Base-by-base conservation (phyloP, 2,797 vertebrate genomes). In the Bufotes viridis region DNA sequence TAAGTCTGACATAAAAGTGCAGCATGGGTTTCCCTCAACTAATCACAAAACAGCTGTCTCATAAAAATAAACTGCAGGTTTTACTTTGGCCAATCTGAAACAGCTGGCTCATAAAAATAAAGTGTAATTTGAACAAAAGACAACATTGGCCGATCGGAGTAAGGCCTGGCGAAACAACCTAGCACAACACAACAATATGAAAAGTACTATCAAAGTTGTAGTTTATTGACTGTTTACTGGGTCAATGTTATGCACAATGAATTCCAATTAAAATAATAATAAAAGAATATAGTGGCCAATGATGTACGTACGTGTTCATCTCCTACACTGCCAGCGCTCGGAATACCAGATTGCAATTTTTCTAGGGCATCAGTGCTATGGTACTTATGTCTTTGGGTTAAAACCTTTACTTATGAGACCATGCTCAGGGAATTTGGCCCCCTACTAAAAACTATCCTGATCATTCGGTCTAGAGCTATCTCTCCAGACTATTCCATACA, bases 81-180 rank as follows among this genome's bases (percentile, higher is more conserved):
- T 89, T 89, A 83, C 88, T 89, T 87, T 89, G 88, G 88, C 87
- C 88, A 89, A 89, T 87, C 85, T 89, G 88, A 89, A 89, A 89
- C 88, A 89, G 88, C 88, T 89, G 88, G 74, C 88, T 89, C 88
- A 80, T 89, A 89, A 89, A 88, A 89, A 83, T 89, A 79, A 29
- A 80, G 85, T 89, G 85, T 87, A 83, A 89, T 89, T 29, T 63
- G 81, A 87, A 89, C 88, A 89, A 89, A 86, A 89, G 85, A 67
- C 53, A 63, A 74, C n/a, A 53, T 74, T 22, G 74, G 57, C 85
- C 85, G 84, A 87, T 87, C 81, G 75, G 75, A 72, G 22, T 13
- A 58, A 17, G 22, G 53, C 58, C 34, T 29, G 20, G 55, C 63
- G 18, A 70, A 89, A 82, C 51, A 89, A 57, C 60, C 65, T 3